phyloP scores from a whole-genome alignment of 2,888 invertebrate genomes.

The Ferrisia virgata region DNA sequence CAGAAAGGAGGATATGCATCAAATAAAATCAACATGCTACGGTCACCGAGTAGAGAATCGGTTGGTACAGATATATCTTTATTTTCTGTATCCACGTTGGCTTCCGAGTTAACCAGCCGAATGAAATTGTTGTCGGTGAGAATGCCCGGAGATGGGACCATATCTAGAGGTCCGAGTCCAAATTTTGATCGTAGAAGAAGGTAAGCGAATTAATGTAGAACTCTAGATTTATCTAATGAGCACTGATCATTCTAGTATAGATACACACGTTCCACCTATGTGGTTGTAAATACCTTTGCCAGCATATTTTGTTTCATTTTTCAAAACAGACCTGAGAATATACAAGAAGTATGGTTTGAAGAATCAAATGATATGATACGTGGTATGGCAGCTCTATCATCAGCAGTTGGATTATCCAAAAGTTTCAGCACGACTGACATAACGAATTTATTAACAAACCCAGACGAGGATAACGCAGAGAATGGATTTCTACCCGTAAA shows the following conservation, averaged over 20 bases:
- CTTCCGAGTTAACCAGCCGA: constrained; percentile 57
- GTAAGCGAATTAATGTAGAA: too few species aligned
- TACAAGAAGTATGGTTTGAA: constrained; percentile 60
- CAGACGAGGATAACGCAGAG: constrained; percentile 22
- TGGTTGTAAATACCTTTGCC: neutral
- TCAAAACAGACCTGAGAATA: constrained; percentile 34
- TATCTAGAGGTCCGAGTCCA: constrained; percentile 64
- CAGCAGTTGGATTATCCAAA: constrained; percentile 75
- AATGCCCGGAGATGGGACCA: constrained; percentile 53
- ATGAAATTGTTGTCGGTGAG: constrained; percentile 57
- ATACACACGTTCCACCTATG: too few species aligned
- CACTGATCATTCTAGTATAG: too few species aligned
- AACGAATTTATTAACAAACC: constrained; percentile 53
- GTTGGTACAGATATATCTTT: constrained; percentile 78
- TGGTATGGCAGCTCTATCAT: constrained; percentile 75
- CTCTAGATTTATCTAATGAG: too few species aligned
- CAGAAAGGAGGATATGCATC: neutral
- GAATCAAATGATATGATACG: constrained; percentile 75
- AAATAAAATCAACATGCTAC: constrained; percentile 56
- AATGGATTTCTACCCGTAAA: neutral
- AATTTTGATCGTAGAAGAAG: constrained; percentile 61
- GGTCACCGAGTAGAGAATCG: constrained; percentile 80
- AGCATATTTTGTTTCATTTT: neutral
- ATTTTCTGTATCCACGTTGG: constrained; percentile 71
- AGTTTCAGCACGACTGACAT: constrained; percentile 82